Evolutionary conservation across 2,113 vertebrate species (phyloP), one percentile per base, ranked within the genome.

Genomic region (Phoxinus phoxinus): DNA sequence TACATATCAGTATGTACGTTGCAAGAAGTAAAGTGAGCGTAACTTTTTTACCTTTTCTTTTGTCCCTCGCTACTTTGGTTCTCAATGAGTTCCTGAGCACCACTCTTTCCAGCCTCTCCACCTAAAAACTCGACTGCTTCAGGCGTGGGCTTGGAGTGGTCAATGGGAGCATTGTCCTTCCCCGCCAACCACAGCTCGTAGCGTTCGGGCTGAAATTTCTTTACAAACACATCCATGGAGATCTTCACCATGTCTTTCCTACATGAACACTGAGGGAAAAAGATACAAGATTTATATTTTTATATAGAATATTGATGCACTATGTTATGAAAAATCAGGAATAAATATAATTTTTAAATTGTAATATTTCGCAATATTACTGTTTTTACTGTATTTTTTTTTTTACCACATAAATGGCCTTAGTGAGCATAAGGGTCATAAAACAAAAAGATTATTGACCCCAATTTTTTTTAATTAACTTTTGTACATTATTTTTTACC

Each of bases 231-330:
- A 4, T 99, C 98, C 98, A 99, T 99, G 81, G 98, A 98, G 86
- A 99, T 99, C 94, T 99, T 99, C 90, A 99, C 98, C 96, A 97
- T 97, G 89, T 99, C 98, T 91, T 99, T 99, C 46, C 98, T 95
- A 88, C 98, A 99, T 0, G 98, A 97, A 89, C 98, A 99, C 98
- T 99, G 91, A 71, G 35, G 35, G 10, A 10, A 35, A 25, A 41
- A 59, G 2, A 74, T 15, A 21, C 30, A 51, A 51, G 48, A 51
- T 51, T 51, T 13, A 15, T 17, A 51, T 51, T 51, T 51, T 17
- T 6, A 51, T 51, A 17, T 17, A 51, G 3, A 61, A 21, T 17
- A 72, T 13, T 51, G 23, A 63, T 13, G 9, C 9, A n/a, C 3
- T 30, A 12, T 25, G 17, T 32, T 6, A 0, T 27, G 8, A 37